A percentile compares a stretch with the other conserved stretches of the same genome.
phyloP scores from a whole-genome alignment of 2,888 invertebrate genomes.

The Rhodophaea formosa region DNA sequence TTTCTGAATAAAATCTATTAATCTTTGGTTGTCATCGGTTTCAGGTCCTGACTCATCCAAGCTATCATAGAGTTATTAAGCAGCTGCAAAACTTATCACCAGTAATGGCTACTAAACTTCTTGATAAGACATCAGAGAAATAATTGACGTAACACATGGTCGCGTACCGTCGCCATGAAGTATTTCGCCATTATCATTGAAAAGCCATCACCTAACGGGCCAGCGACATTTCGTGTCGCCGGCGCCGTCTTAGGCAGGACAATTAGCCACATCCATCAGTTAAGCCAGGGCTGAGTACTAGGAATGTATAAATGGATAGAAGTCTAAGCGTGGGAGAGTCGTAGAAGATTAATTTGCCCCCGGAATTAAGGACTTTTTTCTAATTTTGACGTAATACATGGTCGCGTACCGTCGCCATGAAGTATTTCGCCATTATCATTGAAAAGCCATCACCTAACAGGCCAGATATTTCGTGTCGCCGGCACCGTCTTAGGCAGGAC shows the following conservation, averaged over 20 bases:
- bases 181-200: constrained; percentile 33
- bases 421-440: constrained; percentile 29
- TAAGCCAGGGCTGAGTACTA: constrained; percentile 29
- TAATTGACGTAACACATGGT: constrained; percentile 1
- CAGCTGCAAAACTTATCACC: no score
- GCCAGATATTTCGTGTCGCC: constrained; percentile 61
- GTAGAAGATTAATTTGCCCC: background rate
- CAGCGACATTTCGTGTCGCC: constrained; percentile 62
- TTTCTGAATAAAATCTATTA: no score
- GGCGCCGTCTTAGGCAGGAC: constrained; percentile 52
- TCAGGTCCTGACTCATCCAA: no score
- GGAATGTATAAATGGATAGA: background rate
- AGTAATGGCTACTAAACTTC: no score
- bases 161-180: constrained; percentile 2
- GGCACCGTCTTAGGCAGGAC: constrained; percentile 52
- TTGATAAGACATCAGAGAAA: background rate
- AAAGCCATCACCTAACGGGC: constrained; percentile 50
- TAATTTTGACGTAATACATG: background rate
- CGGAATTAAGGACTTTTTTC: no score
- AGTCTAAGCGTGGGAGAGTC: background rate
- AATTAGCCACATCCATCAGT: constrained; percentile 76
- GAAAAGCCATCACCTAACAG: constrained; percentile 51
- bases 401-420: constrained; percentile 4
- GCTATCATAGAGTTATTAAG: no score
- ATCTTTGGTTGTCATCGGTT: no score